Conservation (phyloP, 2,888 invertebrate genomes). For the Drosophila fulvimacula region DNA sequence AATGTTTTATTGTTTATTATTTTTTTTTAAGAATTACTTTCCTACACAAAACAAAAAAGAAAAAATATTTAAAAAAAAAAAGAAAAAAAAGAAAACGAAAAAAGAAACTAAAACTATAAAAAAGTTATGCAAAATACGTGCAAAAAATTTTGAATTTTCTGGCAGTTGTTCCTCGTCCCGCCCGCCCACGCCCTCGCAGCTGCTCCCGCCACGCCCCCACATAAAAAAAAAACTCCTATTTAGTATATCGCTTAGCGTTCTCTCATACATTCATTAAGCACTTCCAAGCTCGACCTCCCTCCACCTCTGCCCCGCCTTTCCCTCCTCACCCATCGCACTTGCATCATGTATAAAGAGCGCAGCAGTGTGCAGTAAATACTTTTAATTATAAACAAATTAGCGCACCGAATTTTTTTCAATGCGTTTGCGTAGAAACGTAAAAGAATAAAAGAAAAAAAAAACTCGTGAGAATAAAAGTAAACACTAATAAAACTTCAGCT, state of each 20-base stretch:
- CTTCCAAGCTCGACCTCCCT: slow-evolving; percentile 19
- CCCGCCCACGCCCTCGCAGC: neutral
- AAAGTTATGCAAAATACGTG: slow-evolving; percentile 48
- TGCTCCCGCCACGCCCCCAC: neutral
- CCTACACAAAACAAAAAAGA: slow-evolving; percentile 28
- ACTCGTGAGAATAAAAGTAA: slow-evolving; percentile 45
- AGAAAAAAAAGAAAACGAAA: slow-evolving; percentile 29
- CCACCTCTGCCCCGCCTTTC: neutral
- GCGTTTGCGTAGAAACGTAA: slow-evolving; percentile 55
- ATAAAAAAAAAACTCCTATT: slow-evolving; percentile 16
- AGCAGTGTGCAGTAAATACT: slow-evolving; percentile 62
- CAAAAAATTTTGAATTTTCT: slow-evolving; percentile 49
- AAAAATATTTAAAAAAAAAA: slow-evolving; percentile 25
- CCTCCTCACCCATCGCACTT: slow-evolving; percentile 24
- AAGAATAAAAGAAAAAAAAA: slow-evolving; percentile 14
- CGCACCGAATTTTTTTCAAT: slow-evolving; percentile 65
- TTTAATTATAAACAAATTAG: slow-evolving; percentile 67
- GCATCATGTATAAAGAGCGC: slow-evolving; percentile 71
- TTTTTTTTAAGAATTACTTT: slow-evolving; percentile 54
- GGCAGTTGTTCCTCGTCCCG: slow-evolving; percentile 15
- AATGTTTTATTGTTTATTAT: slow-evolving; percentile 66
- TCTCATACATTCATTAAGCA: slow-evolving; percentile 27
- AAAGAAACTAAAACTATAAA: slow-evolving; percentile 31
- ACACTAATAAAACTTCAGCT: slow-evolving; percentile 63
- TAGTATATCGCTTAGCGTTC: slow-evolving; percentile 47